Base-by-base conservation (phyloP, 1,140 invertebrate genomes). In the Dinothrombium tinctorium region DNA sequence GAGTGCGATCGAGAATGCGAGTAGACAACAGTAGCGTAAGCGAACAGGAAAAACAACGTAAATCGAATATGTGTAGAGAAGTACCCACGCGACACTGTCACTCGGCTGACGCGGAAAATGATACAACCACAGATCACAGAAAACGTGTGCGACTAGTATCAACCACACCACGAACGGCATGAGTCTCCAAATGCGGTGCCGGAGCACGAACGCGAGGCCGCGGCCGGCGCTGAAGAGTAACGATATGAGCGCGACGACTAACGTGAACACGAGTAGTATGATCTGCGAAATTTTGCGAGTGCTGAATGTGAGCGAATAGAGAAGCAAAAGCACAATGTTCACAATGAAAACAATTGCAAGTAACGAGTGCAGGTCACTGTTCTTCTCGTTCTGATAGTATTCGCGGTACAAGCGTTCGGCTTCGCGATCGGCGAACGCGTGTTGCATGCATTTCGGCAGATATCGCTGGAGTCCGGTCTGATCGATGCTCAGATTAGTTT, bases 51-150 rank as follows among this genome's bases (percentile, higher is more conserved):
- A 54, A 1, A 77, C 74, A 25, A 79, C 74, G 54, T 78, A 73
- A n/a, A 78, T 69, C n/a, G 81, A 64, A 52, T 81, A 87, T 45
- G 77, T 71, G 36, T 80, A 56, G n/a, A 84, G 58, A 31, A 82
- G 58, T n/a, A 45, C 66, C 77, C 78, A 83, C 19, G 73, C 75
- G 0, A 84, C 62, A 33, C 64, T 62, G 46, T 72, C 67, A 37
- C 64, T 56, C 15, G 63, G 59, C 4, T 43, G 39, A 5, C 43
- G 26, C 1, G 50, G 50, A 12, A 8, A 15, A 7, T 19, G 14
- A 8, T 15, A 20, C n/a, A 50, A 24, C 42, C 47, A 51, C 19
- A 52, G 38, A 40, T 53, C 51, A 47, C 49, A 48, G 33, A 51
- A 26, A 12, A 53, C 36, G 15, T 53, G 49, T 2, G 42, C 48